Evolutionary conservation across 2,113 vertebrate genomes (phyloP).

Genomic region (Podilymbus podiceps): DNA sequence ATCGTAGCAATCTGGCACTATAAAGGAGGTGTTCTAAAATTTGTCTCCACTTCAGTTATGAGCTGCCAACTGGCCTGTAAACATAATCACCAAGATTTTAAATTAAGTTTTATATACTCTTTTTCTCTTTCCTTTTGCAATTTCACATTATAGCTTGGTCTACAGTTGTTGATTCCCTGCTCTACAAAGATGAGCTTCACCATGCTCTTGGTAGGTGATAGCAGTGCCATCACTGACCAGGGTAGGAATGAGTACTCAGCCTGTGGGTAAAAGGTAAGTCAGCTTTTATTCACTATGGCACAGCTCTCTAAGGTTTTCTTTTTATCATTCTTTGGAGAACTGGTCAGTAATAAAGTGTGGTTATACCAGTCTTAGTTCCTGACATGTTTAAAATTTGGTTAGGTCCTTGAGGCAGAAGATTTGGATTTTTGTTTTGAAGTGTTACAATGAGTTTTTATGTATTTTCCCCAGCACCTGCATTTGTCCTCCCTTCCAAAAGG

Average conservation of each 20-base stretch:
- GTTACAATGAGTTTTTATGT: not conserved
- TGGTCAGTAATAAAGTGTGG: slow-evolving; percentile 61
- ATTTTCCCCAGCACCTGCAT: not conserved
- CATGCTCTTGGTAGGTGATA: slow-evolving; percentile 64
- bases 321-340: slow-evolving; percentile 56
- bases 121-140: slow-evolving; percentile 68
- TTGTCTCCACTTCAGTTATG: not conserved
- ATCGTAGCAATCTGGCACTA: not conserved
- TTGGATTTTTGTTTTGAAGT: not conserved
- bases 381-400: slow-evolving; percentile 57
- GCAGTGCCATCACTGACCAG: slow-evolving; percentile 67
- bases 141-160: slow-evolving; percentile 62
- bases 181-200: slow-evolving; percentile 65
- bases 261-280: slow-evolving; percentile 62
- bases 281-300: slow-evolving; percentile 63
- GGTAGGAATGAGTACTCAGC: slow-evolving; percentile 64
- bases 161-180: slow-evolving; percentile 63
- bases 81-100: not conserved
- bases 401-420: slow-evolving; percentile 35
- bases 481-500: not conserved
- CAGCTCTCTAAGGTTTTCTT: slow-evolving; percentile 59
- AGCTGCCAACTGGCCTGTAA: slow-evolving; percentile 47
- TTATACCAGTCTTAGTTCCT: slow-evolving; percentile 55
- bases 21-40: not conserved
- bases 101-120: slow-evolving; percentile 63